Evolutionary conservation across 1,140 invertebrate genomes (phyloP).

Genomic region (Bombyx mandarina): DNA sequence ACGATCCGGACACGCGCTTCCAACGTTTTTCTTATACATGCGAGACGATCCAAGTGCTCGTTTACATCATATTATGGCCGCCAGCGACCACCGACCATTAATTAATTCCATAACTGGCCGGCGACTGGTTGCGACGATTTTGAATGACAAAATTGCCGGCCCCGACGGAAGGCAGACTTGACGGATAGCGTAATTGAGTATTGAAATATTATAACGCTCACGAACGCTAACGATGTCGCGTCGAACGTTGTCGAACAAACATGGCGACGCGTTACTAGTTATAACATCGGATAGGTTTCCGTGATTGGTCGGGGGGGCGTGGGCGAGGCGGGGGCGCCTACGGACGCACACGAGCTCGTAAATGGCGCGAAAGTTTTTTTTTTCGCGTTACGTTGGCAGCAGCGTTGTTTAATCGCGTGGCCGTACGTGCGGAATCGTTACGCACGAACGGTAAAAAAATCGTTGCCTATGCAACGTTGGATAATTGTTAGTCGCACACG

Average conservation of each 20-base stretch:
- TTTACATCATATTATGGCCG: conserved; percentile 39
- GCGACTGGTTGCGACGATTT: conserved; percentile 32
- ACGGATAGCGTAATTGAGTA: conserved; percentile 40
- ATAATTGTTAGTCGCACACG: conserved; percentile 29
- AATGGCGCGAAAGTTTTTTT: conserved; percentile 27
- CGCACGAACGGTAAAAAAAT: conserved; percentile 19
- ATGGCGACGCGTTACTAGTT: conserved; percentile 21
- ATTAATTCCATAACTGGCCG: conserved; percentile 38
- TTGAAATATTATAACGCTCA: conserved; percentile 34
- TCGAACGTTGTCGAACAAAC: conserved; percentile 15
- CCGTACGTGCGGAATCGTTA: conserved; percentile 24
- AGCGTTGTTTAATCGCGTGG: conserved; percentile 27
- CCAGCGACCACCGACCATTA: conserved; percentile 24
- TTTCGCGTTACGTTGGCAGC: conserved; percentile 11
- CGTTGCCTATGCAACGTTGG: conserved; percentile 18
- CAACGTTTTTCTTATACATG: conserved; percentile 31
- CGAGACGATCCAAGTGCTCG: conserved; percentile 13
- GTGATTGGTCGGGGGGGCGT: conserved; percentile 34
- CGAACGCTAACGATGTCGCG: conserved; percentile 19
- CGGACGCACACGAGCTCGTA: conserved; percentile 24
- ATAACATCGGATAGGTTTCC: conserved; percentile 37
- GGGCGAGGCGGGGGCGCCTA: conserved; percentile 23
- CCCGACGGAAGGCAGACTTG: conserved; percentile 25
- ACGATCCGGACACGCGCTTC: conserved; percentile 32
- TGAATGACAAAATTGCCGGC: conserved; percentile 49